Conservation (phyloP, 2,113 vertebrate species). For the Takifugu bimaculatus region DNA sequence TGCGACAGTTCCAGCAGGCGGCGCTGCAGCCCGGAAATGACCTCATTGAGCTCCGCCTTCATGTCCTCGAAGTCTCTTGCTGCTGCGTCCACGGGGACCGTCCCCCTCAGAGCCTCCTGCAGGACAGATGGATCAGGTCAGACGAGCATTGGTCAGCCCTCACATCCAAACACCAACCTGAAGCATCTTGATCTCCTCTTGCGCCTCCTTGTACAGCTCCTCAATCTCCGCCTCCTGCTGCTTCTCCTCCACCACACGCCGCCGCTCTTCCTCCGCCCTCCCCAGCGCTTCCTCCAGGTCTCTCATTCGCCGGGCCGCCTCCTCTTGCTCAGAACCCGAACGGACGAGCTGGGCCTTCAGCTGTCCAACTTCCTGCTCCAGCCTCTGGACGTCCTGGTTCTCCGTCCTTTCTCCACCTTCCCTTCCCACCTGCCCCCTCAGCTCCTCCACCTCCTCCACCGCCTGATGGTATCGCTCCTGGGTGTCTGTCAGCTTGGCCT, state of each 20-base stretch:
- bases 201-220: slow-evolving; percentile 84
- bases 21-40: slow-evolving; percentile 82
- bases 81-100: slow-evolving; percentile 73
- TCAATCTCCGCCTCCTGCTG: slow-evolving; percentile 70
- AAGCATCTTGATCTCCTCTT: slow-evolving; percentile 86
- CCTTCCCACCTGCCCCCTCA: slow-evolving; percentile 69
- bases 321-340: slow-evolving; percentile 71
- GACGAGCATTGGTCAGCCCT: background rate
- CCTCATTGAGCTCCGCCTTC: slow-evolving; percentile 77
- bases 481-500: slow-evolving; percentile 79
- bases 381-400: slow-evolving; percentile 53
- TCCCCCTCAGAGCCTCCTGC: slow-evolving; percentile 81
- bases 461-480: slow-evolving; percentile 80
- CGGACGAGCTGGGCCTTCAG: slow-evolving; percentile 78
- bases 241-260: slow-evolving; percentile 25
- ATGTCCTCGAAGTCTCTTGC: slow-evolving; percentile 82
- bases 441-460: slow-evolving; percentile 76
- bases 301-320: slow-evolving; percentile 72
- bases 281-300: slow-evolving; percentile 79
- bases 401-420: slow-evolving; percentile 55
- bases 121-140: background rate
- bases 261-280: slow-evolving; percentile 67
- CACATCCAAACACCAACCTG: slow-evolving; percentile 44
- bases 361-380: slow-evolving; percentile 75
- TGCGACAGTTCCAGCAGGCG: slow-evolving; percentile 86